phyloP scores from a whole-genome alignment of 2,113 vertebrate species.

The Rhinoptilus africanus region DNA sequence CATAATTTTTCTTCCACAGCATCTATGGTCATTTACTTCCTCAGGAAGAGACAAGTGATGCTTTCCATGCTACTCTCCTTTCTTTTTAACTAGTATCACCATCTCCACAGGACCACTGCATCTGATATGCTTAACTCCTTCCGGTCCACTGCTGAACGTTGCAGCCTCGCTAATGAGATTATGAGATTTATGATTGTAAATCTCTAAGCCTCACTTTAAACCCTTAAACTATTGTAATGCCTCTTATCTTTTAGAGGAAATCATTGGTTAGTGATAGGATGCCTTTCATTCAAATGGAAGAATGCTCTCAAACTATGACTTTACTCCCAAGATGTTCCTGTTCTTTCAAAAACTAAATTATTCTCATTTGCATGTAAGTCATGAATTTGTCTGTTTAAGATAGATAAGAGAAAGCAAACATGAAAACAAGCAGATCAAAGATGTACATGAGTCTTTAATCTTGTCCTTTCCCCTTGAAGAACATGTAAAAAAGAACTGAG shows the following conservation, averaged over 20 bases:
- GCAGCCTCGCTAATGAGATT: background rate
- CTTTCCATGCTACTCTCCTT: background rate
- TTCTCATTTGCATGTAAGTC: background rate
- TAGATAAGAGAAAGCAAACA: conserved; percentile 35
- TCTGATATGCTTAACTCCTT: conserved; percentile 1
- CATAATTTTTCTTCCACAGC: background rate
- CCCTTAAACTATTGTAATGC: background rate
- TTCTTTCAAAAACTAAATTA: background rate
- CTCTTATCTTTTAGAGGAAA: background rate
- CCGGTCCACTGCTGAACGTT: background rate
- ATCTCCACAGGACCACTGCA: background rate
- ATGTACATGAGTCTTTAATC: conserved; percentile 33
- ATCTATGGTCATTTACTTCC: accelerated
- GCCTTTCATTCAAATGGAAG: background rate
- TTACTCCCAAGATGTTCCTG: background rate
- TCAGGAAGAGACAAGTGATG: background rate
- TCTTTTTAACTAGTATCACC: background rate
- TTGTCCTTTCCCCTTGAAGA: conserved; percentile 44
- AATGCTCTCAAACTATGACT: conserved; percentile 8
- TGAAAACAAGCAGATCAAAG: conserved; percentile 51
- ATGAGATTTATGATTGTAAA: conserved; percentile 13
- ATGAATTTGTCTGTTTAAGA: background rate
- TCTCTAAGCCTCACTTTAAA: conserved; percentile 25
- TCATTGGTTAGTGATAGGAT: background rate
- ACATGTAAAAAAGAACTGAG: background rate